phyloP scores from a whole-genome alignment of 2,113 vertebrate species.

The Sceloporus tristichus region DNA sequence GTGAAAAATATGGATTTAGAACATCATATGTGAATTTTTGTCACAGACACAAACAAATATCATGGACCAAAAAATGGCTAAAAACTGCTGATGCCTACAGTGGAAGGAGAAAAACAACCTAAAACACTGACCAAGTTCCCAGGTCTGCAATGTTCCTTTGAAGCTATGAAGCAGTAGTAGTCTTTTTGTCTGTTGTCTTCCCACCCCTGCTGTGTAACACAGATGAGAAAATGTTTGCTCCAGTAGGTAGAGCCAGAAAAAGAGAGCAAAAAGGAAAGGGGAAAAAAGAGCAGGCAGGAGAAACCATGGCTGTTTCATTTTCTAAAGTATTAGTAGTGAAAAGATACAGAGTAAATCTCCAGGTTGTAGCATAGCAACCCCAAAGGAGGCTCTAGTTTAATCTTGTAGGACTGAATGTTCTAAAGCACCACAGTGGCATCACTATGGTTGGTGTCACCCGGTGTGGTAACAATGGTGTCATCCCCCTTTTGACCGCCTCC shows the following conservation, averaged over 20 bases:
- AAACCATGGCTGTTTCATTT: not conserved
- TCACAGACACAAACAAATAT: no score
- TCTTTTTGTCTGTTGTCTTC: not conserved
- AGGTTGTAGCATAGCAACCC: not conserved
- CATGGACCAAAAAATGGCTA: not conserved
- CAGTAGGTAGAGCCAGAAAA: not conserved
- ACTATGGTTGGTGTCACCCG: no score
- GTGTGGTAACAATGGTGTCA: no score
- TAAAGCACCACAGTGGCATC: not conserved
- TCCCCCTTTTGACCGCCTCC: no score
- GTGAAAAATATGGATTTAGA: no score
- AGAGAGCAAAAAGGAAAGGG: not conserved
- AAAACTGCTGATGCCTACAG: not conserved
- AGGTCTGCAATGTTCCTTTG: not conserved
- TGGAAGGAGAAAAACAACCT: not conserved
- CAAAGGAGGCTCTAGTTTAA: not conserved
- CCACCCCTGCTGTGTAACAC: not conserved
- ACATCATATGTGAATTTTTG: no score
- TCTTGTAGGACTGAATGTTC: not conserved
- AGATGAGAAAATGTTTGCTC: not conserved
- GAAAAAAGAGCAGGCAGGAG: not conserved
- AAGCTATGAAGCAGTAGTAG: not conserved
- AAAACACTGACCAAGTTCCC: no score
- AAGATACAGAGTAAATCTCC: not conserved
- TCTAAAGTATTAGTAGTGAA: not conserved